Conservation (phyloP, 2,888 invertebrate species). For the Lepidochrysops patricia region DNA sequence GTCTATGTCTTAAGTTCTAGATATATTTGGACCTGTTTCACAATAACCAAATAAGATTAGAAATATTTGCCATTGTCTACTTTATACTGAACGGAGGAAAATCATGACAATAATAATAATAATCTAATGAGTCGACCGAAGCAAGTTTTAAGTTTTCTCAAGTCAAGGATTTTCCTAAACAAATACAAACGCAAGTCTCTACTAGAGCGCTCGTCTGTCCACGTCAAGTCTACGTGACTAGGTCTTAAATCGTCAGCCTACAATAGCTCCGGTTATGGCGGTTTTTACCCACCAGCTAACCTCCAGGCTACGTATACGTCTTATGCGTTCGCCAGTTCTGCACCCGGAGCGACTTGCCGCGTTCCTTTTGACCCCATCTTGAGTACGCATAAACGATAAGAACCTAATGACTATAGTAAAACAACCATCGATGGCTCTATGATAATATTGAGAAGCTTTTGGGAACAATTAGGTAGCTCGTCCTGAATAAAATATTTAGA, state of each 20-base stretch:
- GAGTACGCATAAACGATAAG: constrained; percentile 18
- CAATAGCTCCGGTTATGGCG: constrained; percentile 22
- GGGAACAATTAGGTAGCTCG: background rate
- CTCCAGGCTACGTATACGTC: constrained; percentile 24
- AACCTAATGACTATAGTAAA: background rate
- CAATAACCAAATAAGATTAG: too few relatives aligned
- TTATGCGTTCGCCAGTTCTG: constrained; percentile 29
- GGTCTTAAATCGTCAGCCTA: background rate
- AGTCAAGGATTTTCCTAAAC: too few relatives aligned
- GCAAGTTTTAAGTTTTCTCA: too few relatives aligned
- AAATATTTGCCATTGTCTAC: too few relatives aligned
- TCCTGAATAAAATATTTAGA: background rate
- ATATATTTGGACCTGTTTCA: too few relatives aligned
- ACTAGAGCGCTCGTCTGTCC: background rate
- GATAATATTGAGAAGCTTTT: background rate
- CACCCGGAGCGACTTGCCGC: constrained; percentile 27
- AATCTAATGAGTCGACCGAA: too few relatives aligned
- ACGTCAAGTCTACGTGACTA: background rate
- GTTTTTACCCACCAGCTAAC: constrained; percentile 23
- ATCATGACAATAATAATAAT: too few relatives aligned
- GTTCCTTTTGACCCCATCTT: constrained; percentile 30
- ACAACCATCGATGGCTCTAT: background rate
- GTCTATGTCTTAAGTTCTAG: too few relatives aligned
- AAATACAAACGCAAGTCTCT: too few relatives aligned
- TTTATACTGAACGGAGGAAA: too few relatives aligned